Percentiles rank a stretch among this genome's conserved stretches.
These are phyloP conservation scores for Agrochola lychnidis DNA, from an alignment of 2,888 invertebrate species.

Conservation along the genomic window DNA sequence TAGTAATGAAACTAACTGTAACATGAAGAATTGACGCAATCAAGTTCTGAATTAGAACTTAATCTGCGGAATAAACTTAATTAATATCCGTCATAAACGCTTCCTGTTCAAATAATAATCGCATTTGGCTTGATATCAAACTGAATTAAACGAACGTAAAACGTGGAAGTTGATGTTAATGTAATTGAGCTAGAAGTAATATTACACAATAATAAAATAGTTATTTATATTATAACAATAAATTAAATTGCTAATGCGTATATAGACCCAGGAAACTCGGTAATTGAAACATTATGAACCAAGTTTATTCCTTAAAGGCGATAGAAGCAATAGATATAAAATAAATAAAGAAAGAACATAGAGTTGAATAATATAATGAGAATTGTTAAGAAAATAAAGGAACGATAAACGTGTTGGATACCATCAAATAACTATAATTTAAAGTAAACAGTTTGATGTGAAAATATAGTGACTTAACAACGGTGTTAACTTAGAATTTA, in stretches of 20 bases:
- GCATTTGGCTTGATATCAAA: slow-evolving; percentile 9
- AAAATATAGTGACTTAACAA: slow-evolving; percentile 23
- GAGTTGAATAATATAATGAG: not conserved
- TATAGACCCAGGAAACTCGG: not conserved
- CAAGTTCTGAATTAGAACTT: not conserved
- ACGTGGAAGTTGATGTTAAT: not conserved
- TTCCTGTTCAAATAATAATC: slow-evolving; percentile 17
- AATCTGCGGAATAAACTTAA: slow-evolving; percentile 10
- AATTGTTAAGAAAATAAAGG: not conserved
- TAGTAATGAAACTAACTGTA: slow-evolving; percentile 22
- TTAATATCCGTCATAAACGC: slow-evolving; percentile 10
- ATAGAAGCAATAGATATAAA: not conserved
- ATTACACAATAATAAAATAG: not conserved
- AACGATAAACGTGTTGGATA: slow-evolving; percentile 8
- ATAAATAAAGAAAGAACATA: not conserved
- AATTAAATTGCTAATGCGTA: not conserved
- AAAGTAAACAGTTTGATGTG: slow-evolving; percentile 22
- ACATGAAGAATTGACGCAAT: slow-evolving; percentile 4
- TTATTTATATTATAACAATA: not conserved
- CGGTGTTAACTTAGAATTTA: slow-evolving; percentile 32
- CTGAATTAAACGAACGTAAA: slow-evolving; percentile 16
- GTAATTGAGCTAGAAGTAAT: slow-evolving; percentile 4
- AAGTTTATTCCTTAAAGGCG: not conserved
- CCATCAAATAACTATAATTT: slow-evolving; percentile 8
- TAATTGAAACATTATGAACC: not conserved